Conservation (phyloP, 2,113 vertebrate species). For the Psittacula cyanocephala region DNA sequence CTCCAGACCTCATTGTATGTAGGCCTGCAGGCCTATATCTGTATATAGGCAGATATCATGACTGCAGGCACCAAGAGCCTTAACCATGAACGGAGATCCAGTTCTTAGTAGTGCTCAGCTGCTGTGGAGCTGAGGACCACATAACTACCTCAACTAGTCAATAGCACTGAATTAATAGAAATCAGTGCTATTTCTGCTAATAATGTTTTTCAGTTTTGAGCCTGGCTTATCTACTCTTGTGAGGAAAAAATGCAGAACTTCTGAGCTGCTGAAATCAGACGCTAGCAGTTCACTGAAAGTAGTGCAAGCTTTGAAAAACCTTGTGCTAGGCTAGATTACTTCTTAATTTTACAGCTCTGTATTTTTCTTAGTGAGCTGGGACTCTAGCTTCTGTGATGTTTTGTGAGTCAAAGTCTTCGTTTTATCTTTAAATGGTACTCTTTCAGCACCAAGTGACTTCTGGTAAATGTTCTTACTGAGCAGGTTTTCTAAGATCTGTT, state of each 20-base stretch:
- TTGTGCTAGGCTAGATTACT: too few relatives aligned
- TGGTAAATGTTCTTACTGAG: neutral
- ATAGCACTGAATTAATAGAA: neutral
- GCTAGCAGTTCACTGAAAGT: neutral
- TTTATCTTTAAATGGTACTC: neutral
- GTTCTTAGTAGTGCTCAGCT: neutral
- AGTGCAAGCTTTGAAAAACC: neutral
- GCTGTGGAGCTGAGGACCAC: neutral
- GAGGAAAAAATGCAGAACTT: neutral
- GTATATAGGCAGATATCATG: accelerated
- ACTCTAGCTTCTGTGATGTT: neutral
- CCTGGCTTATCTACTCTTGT: neutral
- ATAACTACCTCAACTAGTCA: neutral
- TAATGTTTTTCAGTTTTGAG: neutral
- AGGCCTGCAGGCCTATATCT: too few relatives aligned
- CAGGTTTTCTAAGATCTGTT: neutral
- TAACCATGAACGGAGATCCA: neutral
- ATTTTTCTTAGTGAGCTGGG: neutral
- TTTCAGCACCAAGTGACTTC: neutral
- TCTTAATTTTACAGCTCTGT: neutral
- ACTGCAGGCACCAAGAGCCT: neutral
- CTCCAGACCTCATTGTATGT: accelerated
- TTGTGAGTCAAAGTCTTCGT: neutral
- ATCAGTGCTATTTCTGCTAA: neutral
- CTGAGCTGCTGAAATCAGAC: neutral